Evolutionary conservation across 2,113 vertebrate genomes (phyloP), one percentile per base, ranked within the genome.

Genomic region (Corythaixoides concolor): DNA sequence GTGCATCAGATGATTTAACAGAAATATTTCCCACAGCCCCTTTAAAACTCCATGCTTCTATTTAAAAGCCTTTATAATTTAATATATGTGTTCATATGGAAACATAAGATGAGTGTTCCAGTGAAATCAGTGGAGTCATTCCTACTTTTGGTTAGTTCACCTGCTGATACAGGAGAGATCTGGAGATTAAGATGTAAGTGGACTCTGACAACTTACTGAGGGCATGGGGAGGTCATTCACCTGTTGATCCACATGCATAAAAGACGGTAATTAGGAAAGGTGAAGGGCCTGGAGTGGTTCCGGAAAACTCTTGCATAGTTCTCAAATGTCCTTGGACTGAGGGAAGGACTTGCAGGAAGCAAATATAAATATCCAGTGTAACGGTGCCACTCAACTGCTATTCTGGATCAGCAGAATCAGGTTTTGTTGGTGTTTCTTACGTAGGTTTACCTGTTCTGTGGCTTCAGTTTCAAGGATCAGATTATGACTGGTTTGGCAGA

Each of bases 261-360:
- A 76, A 88, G 72, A 66, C 8, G 3, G 45, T 76, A 7, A 9
- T 78, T 95, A 73, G 72, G 85, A 78, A 86, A 95, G 74, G 79
- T 84, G 49, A 80, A 93, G 60, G 80, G 18, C 58, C 45, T 95
- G 97, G 90, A 96, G 35, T 47, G 43, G 93, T 97, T 98, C 88
- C 94, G 90, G 33, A 92, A 92, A 85, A 60, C 52, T 83, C 62
- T 79, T 78, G 41, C 93, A 24, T 82, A 52, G 60, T 91, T 95
- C 85, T 92, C 76, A 95, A 85, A 97, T 97, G 85, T 91, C 92
- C 95, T 97, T 89, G 69, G 50, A 92, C 74, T 75, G 80, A 96
- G 84, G 79, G 82, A 94, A 96, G 75, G 88, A 93, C 39, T 92
- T 83, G 47, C 47, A 87, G 91, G 92, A 96, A 84, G 59, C 39